These are phyloP conservation scores for Mesorhabditis spiculigera DNA, from an alignment of 2,888 invertebrate species.

Conservation along the genomic window DNA sequence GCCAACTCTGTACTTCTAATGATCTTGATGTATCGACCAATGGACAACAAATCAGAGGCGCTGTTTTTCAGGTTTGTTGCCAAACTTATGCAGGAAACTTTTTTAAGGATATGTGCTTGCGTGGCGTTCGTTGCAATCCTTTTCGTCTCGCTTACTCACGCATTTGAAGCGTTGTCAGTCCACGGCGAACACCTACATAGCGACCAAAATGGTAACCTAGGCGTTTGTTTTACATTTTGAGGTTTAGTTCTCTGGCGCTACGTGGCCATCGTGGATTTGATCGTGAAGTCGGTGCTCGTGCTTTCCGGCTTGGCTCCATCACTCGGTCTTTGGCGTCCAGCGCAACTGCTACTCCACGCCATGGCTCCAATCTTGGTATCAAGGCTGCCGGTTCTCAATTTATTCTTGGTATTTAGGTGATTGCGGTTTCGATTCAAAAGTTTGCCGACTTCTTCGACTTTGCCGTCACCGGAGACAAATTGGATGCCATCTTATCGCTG, in stretches of 20 bases:
- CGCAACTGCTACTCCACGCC: background rate
- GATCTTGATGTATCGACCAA: constrained; percentile 2
- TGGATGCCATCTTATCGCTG: constrained; percentile 4
- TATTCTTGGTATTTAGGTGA: background rate
- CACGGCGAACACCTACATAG: background rate
- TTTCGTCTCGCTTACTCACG: constrained; percentile 4
- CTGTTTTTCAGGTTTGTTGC: background rate
- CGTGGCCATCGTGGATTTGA: constrained; percentile 1
- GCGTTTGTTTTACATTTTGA: background rate
- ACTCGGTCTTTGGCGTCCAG: background rate
- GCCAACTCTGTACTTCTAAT: background rate
- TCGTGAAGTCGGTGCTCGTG: constrained; percentile 2
- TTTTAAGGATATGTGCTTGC: background rate
- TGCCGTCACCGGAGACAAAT: background rate
- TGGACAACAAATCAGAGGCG: constrained; percentile 6
- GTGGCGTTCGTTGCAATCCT: constrained; percentile 2
- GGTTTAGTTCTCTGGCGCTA: background rate
- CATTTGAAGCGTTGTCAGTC: background rate
- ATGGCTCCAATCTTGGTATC: constrained; percentile 1
- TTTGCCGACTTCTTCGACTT: background rate
- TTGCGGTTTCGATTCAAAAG: background rate
- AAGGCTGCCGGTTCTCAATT: background rate
- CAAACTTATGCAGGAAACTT: background rate
- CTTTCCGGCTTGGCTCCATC: background rate
- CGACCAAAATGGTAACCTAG: background rate